phyloP scores from a whole-genome alignment of 2,888 invertebrate genomes.

The Cantharis rustica region DNA sequence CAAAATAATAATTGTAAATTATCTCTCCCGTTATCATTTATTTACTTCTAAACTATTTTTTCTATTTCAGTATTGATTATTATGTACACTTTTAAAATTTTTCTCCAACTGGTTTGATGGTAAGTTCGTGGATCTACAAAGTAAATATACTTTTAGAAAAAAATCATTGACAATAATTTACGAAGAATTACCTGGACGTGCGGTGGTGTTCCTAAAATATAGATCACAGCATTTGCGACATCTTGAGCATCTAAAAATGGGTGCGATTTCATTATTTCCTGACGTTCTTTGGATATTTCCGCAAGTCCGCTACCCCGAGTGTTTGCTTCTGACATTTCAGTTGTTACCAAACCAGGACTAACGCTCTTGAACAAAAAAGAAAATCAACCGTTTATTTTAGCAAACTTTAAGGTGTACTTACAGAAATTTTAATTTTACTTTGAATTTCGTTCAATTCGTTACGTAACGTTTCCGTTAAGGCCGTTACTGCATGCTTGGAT shows the following conservation, averaged over 20 bases:
- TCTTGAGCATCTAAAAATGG: neutral
- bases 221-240: conserved; percentile 6
- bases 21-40: no score
- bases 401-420: conserved; percentile 33
- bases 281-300: neutral
- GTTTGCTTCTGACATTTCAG: neutral
- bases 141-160: neutral
- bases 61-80: neutral
- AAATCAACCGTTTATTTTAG: neutral
- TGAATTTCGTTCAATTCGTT: conserved; percentile 54
- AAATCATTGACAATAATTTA: neutral
- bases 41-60: neutral
- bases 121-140: neutral
- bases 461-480: conserved; percentile 57
- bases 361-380: neutral
- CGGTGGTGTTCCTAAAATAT: conserved; percentile 6
- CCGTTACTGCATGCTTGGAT: conserved; percentile 59
- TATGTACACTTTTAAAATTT: neutral
- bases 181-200: conserved; percentile 9
- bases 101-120: conserved; percentile 5
- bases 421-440: conserved; percentile 54
- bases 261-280: neutral
- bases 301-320: neutral
- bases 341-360: neutral
- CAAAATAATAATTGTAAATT: no score